These are phyloP conservation scores for Copsychus sechellarum DNA, from an alignment of 2,113 vertebrate species.

Conservation along the genomic window DNA sequence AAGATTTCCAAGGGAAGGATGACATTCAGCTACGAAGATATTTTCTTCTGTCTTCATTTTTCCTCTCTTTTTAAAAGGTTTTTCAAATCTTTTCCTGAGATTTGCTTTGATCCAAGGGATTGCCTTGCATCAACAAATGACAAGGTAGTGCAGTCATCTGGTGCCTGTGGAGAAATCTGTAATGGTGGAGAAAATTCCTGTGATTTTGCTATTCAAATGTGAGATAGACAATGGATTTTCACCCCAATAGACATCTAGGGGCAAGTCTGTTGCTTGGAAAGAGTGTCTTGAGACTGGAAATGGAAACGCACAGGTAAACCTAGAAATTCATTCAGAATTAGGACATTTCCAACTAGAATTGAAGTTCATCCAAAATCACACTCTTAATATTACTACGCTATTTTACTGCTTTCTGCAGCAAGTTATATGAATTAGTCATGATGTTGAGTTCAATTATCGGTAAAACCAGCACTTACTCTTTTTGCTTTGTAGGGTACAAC, in stretches of 20 bases:
- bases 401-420: background rate
- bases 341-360: background rate
- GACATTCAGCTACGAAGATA: background rate
- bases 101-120: background rate
- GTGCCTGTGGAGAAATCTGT: background rate
- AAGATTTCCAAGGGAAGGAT: background rate
- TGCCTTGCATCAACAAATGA: background rate
- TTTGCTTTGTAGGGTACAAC: background rate
- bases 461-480: background rate
- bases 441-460: background rate
- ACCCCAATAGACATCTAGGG: background rate
- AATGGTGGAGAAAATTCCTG: background rate
- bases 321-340: background rate
- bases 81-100: background rate
- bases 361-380: background rate
- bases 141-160: background rate
- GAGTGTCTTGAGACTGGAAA: background rate
- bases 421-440: background rate
- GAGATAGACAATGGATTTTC: background rate
- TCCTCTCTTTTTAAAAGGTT: background rate
- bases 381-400: background rate
- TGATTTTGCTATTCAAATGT: background rate
- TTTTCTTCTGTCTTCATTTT: background rate
- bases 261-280: background rate
- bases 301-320: background rate